Base-by-base conservation (phyloP, 2,888 invertebrate genomes). In the Leptinotarsa tumamoca region DNA sequence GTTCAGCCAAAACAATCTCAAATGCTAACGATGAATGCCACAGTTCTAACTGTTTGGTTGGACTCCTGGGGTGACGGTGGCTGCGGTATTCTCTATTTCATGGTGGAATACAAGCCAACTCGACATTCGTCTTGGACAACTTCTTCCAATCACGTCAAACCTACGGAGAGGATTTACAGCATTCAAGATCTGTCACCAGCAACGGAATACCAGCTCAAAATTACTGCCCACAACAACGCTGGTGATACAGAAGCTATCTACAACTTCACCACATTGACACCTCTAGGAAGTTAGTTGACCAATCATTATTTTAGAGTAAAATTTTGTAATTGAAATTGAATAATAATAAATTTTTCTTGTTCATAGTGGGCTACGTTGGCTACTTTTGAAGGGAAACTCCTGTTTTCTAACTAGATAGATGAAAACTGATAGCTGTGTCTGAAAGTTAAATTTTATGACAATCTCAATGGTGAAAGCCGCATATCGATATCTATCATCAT, bases 11-110 rank as follows among this genome's bases (percentile, higher is more conserved):
- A 94, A 83, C 94, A 94, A 84, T 93, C 94, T 0, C 94, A 95
- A 86, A 93, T 94, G 92, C 91, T 95, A 78, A 96, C 95, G 0
- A 92, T 95, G 83, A 96, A 96, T 87, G 94, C 95, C 0, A 96
- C 96, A 0, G 95, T 95, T 74, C 95, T 95, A 71, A 95, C 95
- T 0, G 92, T 96, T 33, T 96, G 96, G 93, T 88, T 96, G 80
- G 95, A 95, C 87, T 94, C 94, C 0, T 96, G 96, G 96, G 94
- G 95, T 54, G 96, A 96, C 84, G 96, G 96, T 1, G 96, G 96
- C 27, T 96, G 96, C 85, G 95, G 95, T 3, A 95, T 96, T 80
- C 91, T 95, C 13, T 95, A 95, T 89, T 96, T 95, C 85, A 94
- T 94, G 81, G 93, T 96, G 58, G 96, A 96, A 86, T 96, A 95